A percentile compares a stretch with the other conserved stretches of the same genome.
These are phyloP conservation scores for Acleris cristana DNA, from an alignment of 2,888 invertebrate species.

Conservation along the genomic window DNA sequence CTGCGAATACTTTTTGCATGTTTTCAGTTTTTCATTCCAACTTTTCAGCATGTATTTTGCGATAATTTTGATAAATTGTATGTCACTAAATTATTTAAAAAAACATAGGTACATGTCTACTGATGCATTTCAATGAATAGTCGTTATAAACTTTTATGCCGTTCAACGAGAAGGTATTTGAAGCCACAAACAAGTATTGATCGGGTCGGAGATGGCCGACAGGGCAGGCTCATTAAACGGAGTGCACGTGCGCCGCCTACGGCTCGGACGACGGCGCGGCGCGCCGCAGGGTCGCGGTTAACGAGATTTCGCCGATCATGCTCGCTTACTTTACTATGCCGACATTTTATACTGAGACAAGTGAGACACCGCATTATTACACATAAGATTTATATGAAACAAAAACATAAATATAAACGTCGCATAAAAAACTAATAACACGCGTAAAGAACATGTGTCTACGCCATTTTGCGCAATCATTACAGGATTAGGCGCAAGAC, in stretches of 20 bases:
- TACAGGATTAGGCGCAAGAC: conserved; percentile 66
- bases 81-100: background rate
- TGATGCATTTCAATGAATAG: no score
- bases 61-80: background rate
- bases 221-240: conserved; percentile 64
- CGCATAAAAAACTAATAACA: background rate
- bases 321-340: background rate
- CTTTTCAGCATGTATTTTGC: background rate
- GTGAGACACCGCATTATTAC: background rate
- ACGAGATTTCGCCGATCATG: conserved; percentile 31
- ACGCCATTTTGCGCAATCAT: conserved; percentile 42
- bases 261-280: conserved; percentile 48
- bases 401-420: background rate
- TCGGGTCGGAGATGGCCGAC: conserved; percentile 66
- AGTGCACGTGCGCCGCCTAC: conserved; percentile 75
- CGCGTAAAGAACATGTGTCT: conserved; percentile 12
- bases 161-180: background rate
- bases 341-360: background rate
- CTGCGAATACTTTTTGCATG: conserved; percentile 79
- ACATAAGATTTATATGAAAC: background rate
- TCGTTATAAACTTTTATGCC: no score
- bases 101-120: no score
- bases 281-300: conserved; percentile 33
- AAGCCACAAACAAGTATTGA: conserved; percentile 58
- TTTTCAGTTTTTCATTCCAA: background rate